Conservation (phyloP, 2,888 invertebrate genomes). For the Lithophane leautieri region DNA sequence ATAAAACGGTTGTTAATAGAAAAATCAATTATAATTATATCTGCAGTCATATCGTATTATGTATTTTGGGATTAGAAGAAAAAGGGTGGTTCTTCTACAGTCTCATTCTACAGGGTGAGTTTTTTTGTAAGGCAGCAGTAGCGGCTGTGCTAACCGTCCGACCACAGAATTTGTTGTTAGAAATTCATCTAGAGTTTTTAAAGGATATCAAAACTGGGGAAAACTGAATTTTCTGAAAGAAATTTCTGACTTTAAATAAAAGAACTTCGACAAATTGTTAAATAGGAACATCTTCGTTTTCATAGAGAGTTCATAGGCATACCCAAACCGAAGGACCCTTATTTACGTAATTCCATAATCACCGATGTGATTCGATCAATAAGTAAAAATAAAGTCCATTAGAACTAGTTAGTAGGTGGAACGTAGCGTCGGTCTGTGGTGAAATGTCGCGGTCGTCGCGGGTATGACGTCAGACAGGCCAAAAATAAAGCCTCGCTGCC, state of each 20-base stretch:
- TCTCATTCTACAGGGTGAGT: too few relatives aligned
- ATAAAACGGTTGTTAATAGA: not conserved
- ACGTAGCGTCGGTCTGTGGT: conserved; percentile 19
- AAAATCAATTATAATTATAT: conserved; percentile 1
- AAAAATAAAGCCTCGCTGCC: conserved; percentile 48
- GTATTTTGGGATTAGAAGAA: not conserved
- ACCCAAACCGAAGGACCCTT: not conserved
- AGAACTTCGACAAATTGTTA: not conserved
- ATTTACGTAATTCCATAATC: conserved; percentile 2
- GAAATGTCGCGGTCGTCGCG: conserved; percentile 32
- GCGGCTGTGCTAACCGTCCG: not conserved
- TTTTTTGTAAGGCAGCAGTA: not conserved
- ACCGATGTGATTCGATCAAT: not conserved
- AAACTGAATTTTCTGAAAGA: not conserved
- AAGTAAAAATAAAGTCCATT: conserved; percentile 21
- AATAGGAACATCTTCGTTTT: not conserved
- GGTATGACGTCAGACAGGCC: conserved; percentile 50
- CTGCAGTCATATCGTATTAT: not conserved
- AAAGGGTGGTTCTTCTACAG: not conserved
- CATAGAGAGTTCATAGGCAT: not conserved
- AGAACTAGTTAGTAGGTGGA: conserved; percentile 23
- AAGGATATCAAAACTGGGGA: too few relatives aligned
- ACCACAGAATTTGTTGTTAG: not conserved
- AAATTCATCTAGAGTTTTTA: not conserved
- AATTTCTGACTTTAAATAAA: not conserved